A percentile compares a stretch with the other conserved stretches of the same genome.
These are phyloP conservation scores for Mantis religiosa DNA, from an alignment of 2,888 invertebrate genomes.

Conservation along the genomic window DNA sequence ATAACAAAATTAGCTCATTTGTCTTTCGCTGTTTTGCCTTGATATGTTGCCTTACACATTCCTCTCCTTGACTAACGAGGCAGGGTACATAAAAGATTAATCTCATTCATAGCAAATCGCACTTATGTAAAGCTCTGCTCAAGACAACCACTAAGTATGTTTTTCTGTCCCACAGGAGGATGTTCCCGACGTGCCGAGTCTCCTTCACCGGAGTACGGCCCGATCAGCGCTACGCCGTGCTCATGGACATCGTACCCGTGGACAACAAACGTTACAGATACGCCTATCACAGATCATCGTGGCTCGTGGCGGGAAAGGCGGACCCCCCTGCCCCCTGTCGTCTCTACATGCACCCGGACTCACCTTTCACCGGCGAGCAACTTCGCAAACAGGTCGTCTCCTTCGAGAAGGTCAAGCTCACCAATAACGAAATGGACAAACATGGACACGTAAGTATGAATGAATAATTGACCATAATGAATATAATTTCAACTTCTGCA, in stretches of 20 bases:
- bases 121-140: too few relatives aligned
- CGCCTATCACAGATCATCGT: conserved; percentile 78
- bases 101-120: too few relatives aligned
- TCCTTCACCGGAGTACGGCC: conserved; percentile 66
- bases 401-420: conserved; percentile 79
- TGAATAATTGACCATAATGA: too few relatives aligned
- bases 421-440: conserved; percentile 79
- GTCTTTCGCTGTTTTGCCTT: too few relatives aligned
- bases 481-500: too few relatives aligned
- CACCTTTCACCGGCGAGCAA: conserved; percentile 75
- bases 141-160: neutral
- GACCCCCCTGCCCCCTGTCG: conserved; percentile 69
- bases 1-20: too few relatives aligned
- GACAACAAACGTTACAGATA: conserved; percentile 76
- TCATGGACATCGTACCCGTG: conserved; percentile 76
- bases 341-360: conserved; percentile 74
- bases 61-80: too few relatives aligned
- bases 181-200: conserved; percentile 77
- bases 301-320: conserved; percentile 79
- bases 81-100: too few relatives aligned
- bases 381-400: conserved; percentile 73
- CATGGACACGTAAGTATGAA: conserved; percentile 61
- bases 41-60: too few relatives aligned
- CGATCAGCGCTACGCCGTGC: conserved; percentile 65
- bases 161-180: conserved; percentile 55